Base-by-base conservation (phyloP, 2,797 vertebrate genomes). In the Sebastes flavidus region DNA sequence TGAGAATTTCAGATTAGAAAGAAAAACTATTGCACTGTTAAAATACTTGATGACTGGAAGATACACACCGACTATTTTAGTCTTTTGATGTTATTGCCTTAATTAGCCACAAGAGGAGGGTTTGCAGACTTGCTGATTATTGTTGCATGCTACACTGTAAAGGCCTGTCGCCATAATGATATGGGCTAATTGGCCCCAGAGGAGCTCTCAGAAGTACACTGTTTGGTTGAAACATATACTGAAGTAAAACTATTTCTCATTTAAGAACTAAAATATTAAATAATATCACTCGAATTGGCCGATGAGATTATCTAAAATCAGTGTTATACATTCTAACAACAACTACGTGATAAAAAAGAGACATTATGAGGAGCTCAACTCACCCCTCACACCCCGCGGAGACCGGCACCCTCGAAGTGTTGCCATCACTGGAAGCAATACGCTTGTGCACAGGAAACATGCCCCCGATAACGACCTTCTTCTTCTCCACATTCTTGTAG, bases 401-500 rank as follows among this genome's bases (percentile, higher is more conserved):
- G 18, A 93, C 85, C 0, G 96, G 96, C 20, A 95, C 76, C 6
- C 90, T 92, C 2, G 96, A 93, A 34, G 95, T 96, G 83, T 96
- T 97, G 70, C 93, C 75, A 30, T 95, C 87, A 18, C 72, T 89
- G 18, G 94, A 94, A 27, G 89, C 89, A 18, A 95, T 90, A 2
- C 96, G 94, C 56, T 87, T 95, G 79, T 97, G 96, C 38, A 97
- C 93, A 1, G 96, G 95, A 86, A 97, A 98, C 95, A 97, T 96
- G 14, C 97, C 97, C 34, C 96, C 95, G 1, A 97, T 73, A 0
- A 97, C 92, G 1, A 97, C 93, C 60, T 91, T 94, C 77, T 96
- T 96, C 80, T 96, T 96, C 61, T 93, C 91, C 12, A 96, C 92
- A 20, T 96, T 78, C 85, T 96, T 96, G 86, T 96, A 97, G 34